Evolutionary conservation across 92 coral and sea anemone genomes (phyloP).

Genomic region (Zoanthus sociatus): DNA sequence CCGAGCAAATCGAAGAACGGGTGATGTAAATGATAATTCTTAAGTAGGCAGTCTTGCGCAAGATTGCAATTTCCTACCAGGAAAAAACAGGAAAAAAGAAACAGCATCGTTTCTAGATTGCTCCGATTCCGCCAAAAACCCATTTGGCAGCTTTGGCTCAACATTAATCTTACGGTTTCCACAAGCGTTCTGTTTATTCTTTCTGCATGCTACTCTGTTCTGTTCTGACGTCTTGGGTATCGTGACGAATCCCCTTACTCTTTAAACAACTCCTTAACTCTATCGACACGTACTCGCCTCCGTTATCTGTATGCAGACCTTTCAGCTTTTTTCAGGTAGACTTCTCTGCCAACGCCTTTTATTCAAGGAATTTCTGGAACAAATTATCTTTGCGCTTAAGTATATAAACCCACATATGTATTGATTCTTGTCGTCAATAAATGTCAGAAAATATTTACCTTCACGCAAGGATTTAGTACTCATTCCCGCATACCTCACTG

Average conservation of each 20-base stretch:
- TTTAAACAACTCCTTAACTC: constrained; percentile 62
- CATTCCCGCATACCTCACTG: constrained; percentile 75
- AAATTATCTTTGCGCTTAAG: constrained; percentile 69
- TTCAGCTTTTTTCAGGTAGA: constrained; percentile 62
- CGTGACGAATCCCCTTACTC: constrained; percentile 58
- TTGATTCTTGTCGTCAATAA: constrained; percentile 73
- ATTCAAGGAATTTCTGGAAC: constrained; percentile 59
- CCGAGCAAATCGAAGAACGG: too few species aligned
- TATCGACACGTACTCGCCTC: constrained; percentile 63
- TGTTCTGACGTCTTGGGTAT: constrained; percentile 66
- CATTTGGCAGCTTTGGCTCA: constrained; percentile 65
- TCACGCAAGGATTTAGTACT: constrained; percentile 57
- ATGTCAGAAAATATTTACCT: constrained; percentile 64
- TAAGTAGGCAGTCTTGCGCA: too few species aligned
- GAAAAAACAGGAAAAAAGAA: too few species aligned
- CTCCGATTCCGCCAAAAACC: constrained; percentile 69
- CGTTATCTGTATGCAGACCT: constrained; percentile 67
- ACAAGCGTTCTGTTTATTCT: constrained; percentile 64
- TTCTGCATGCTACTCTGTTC: constrained; percentile 68
- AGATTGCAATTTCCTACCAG: too few species aligned
- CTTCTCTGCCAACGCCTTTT: constrained; percentile 66
- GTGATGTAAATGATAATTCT: too few species aligned
- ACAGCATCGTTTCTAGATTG: too few species aligned
- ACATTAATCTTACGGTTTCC: constrained; percentile 62
- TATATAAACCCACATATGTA: constrained; percentile 65